These are phyloP conservation scores for Teleopsis dalmanni DNA, from an alignment of 1,140 invertebrate genomes.

Conservation along the genomic window DNA sequence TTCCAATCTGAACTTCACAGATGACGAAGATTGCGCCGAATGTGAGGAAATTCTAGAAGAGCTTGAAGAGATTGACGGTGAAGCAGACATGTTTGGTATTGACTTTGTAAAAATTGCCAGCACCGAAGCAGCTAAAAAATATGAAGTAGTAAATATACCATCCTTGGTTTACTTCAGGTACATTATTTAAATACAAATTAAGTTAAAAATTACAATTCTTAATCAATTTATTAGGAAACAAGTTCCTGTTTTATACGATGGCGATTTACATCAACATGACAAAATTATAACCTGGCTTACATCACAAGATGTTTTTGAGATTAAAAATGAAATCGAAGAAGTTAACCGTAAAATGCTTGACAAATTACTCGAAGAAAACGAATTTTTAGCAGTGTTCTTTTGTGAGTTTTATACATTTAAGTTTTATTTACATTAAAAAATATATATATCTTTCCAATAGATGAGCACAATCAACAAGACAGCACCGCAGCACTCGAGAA, in stretches of 20 bases:
- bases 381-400: constrained; percentile 91
- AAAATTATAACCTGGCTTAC: constrained; percentile 83
- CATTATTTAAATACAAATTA: too few relatives aligned
- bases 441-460: constrained; percentile 42
- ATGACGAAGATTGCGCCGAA: constrained; percentile 85
- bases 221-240: constrained; percentile 53
- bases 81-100: constrained; percentile 86
- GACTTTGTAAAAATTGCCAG: constrained; percentile 93
- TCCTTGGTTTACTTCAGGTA: constrained; percentile 78
- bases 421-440: too few relatives aligned
- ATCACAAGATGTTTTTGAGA: constrained; percentile 89
- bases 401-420: constrained; percentile 65
- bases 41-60: constrained; percentile 82
- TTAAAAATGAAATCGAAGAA: constrained; percentile 94
- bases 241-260: constrained; percentile 80
- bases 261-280: constrained; percentile 81
- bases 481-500: constrained; percentile 73
- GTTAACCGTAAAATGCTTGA: constrained; percentile 93
- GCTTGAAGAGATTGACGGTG: constrained; percentile 87
- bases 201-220: not conserved
- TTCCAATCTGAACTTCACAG: constrained; percentile 43
- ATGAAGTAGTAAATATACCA: constrained; percentile 73
- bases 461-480: constrained; percentile 70
- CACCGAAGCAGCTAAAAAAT: constrained; percentile 70
- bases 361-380: constrained; percentile 87